Percentiles rank a stretch among this genome's conserved stretches.
Evolutionary conservation across 2,113 vertebrate species (phyloP).

Genomic region (Eretmochelys imbricata): DNA sequence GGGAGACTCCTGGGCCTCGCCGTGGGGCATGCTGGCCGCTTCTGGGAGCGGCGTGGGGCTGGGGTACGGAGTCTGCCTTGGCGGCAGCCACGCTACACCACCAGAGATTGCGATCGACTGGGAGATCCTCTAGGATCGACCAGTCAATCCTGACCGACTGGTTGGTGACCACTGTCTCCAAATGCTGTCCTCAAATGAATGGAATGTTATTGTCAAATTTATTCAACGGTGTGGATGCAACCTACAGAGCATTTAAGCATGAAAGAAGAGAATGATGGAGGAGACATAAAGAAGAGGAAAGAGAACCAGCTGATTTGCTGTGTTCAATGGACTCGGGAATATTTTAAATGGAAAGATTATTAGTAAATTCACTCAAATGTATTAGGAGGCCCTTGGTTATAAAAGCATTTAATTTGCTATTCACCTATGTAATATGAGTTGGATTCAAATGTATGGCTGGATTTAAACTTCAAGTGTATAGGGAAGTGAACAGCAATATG

Average conservation of each 20-base stretch:
- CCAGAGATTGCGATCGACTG: no score
- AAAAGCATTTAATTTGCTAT: neutral
- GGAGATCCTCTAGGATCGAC: no score
- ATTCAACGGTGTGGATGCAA: neutral
- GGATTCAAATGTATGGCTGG: neutral
- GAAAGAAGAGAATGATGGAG: neutral
- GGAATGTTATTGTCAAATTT: accelerated
- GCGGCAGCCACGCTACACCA: no score
- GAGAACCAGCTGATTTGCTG: neutral
- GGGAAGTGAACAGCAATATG: neutral
- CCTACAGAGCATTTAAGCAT: neutral
- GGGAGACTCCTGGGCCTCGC: no score
- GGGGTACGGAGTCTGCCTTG: no score
- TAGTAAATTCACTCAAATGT: neutral
- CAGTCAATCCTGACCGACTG: no score
- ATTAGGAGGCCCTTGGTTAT: neutral
- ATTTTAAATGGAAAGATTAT: constrained; percentile 5
- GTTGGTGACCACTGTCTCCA: neutral
- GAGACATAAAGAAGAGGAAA: neutral
- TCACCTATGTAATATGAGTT: neutral
- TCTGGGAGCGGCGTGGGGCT: no score
- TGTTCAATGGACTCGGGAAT: neutral
- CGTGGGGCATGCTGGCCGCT: no score
- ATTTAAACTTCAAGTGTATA: neutral
- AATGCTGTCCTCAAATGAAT: neutral